Evolutionary conservation across 2,113 vertebrate species (phyloP).

Genomic region (Callionymus lyra): DNA sequence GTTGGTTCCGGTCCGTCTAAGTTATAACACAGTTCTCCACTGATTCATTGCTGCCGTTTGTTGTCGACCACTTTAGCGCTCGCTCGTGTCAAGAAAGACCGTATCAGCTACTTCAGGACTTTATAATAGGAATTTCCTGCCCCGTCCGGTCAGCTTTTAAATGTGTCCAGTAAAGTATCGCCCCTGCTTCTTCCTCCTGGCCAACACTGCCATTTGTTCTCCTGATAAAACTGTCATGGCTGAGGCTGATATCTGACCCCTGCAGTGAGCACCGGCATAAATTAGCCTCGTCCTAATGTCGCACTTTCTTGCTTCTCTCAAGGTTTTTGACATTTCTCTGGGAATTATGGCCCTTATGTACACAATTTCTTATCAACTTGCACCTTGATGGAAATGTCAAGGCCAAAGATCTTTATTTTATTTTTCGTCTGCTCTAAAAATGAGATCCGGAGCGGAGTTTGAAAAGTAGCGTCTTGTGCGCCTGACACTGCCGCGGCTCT

Average conservation of each 20-base stretch:
- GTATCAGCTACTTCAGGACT: constrained; percentile 38
- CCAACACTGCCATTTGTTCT: constrained; percentile 59
- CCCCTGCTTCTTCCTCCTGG: constrained; percentile 31
- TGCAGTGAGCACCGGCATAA: constrained; percentile 56
- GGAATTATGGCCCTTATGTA: constrained; percentile 56
- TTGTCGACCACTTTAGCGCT: constrained; percentile 41
- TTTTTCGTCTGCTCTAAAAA: constrained; percentile 20
- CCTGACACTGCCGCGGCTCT: constrained; percentile 41
- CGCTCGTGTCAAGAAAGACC: constrained; percentile 41
- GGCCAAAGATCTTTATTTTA: constrained; percentile 35
- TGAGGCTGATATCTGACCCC: constrained; percentile 60
- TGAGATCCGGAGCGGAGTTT: constrained; percentile 32
- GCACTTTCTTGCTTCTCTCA: constrained; percentile 55
- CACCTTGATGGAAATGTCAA: constrained; percentile 58
- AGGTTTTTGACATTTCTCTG: constrained; percentile 66
- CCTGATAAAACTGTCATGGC: constrained; percentile 68
- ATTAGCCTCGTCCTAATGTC: constrained; percentile 66
- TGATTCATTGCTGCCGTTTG: constrained; percentile 39
- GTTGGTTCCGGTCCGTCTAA: constrained; percentile 33
- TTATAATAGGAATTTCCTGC: constrained; percentile 40
- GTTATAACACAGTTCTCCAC: constrained; percentile 1
- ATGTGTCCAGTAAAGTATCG: constrained; percentile 49
- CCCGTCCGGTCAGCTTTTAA: constrained; percentile 43
- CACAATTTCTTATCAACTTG: constrained; percentile 62
- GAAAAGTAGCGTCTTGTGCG: constrained; percentile 34